A percentile compares a stretch with the other conserved stretches of the same genome.
Evolutionary conservation across 1,140 invertebrate species (phyloP).

Genomic region (Heliconius melpomene): DNA sequence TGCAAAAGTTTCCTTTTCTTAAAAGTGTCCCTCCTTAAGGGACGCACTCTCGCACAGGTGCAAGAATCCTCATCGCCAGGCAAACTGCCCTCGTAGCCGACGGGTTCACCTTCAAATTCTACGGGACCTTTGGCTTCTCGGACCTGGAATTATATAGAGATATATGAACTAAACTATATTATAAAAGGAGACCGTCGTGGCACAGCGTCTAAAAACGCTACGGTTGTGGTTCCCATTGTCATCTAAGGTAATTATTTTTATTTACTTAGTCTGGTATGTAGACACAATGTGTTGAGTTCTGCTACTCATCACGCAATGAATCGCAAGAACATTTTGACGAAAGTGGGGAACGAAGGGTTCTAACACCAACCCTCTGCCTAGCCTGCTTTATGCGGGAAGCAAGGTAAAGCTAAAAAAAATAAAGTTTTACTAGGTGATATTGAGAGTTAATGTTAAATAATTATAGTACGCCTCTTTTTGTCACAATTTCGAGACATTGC

Average conservation of each 20-base stretch:
- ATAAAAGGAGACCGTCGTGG: no score
- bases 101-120: slow-evolving; percentile 72
- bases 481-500: no score
- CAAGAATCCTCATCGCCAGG: slow-evolving; percentile 75
- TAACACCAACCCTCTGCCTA: no score
- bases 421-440: no score
- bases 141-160: slow-evolving; percentile 49
- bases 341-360: no score
- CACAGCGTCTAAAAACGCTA: no score
- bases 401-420: no score
- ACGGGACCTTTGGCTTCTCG: slow-evolving; percentile 70
- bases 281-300: neutral
- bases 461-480: no score
- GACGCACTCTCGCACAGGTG: slow-evolving; percentile 62
- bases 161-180: neutral
- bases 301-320: neutral
- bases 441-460: no score
- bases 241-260: neutral
- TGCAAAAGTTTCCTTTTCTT: slow-evolving; percentile 89
- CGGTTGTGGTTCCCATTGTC: neutral
- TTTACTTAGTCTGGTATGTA: neutral
- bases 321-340: no score
- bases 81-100: slow-evolving; percentile 84
- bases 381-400: no score
- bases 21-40: slow-evolving; percentile 82